These are phyloP conservation scores for Conger conger DNA, from an alignment of 2,113 vertebrate genomes.

Conservation along the genomic window DNA sequence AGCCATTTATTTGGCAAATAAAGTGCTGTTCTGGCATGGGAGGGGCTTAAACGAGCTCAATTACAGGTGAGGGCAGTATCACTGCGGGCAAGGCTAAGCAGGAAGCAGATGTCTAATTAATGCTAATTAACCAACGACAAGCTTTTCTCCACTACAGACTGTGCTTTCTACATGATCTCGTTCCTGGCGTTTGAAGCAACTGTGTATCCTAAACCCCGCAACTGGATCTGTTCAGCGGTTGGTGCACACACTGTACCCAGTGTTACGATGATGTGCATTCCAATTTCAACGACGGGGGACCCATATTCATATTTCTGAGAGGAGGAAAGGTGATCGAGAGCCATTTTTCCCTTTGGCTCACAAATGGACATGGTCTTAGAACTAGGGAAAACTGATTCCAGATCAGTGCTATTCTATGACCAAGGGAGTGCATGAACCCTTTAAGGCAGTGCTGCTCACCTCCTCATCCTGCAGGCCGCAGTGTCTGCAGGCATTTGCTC, in stretches of 20 bases:
- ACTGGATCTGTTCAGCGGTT: neutral
- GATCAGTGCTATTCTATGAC: too few species aligned
- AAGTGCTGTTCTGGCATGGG: conserved; percentile 19
- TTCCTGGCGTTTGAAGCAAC: conserved; percentile 59
- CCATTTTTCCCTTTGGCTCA: too few species aligned
- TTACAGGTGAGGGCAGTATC: conserved; percentile 59
- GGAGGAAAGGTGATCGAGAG: too few species aligned
- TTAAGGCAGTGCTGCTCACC: too few species aligned
- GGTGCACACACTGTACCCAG: neutral
- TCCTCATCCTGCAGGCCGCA: too few species aligned
- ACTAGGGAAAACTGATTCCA: too few species aligned
- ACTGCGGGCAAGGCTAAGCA: conserved; percentile 39
- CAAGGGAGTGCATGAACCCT: too few species aligned
- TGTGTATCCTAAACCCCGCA: conserved; percentile 38
- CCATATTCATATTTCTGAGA: too few species aligned
- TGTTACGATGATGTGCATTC: neutral
- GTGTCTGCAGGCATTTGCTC: too few species aligned
- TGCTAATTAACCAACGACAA: conserved; percentile 38
- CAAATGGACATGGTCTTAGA: too few species aligned
- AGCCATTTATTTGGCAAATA: neutral
- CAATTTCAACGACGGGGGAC: too few species aligned
- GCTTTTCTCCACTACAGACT: conserved; percentile 26
- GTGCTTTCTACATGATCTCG: conserved; percentile 34
- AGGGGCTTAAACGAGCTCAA: neutral
- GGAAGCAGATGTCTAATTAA: conserved; percentile 13